These are phyloP conservation scores for Cairina moschata DNA, from an alignment of 2,113 vertebrate genomes.

Conservation along the genomic window DNA sequence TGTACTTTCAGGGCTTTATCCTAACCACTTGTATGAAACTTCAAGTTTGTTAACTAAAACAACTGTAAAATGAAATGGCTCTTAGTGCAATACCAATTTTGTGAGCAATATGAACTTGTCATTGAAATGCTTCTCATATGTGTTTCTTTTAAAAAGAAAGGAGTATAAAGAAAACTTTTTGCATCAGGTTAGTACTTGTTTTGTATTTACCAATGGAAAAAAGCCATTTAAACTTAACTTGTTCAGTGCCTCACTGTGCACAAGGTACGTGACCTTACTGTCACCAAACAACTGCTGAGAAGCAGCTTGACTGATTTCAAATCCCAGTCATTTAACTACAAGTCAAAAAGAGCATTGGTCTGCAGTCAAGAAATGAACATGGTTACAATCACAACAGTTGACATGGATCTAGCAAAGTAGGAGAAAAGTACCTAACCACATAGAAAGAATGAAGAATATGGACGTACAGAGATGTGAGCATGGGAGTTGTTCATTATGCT, in stretches of 20 bases:
- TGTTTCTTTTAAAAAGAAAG: not conserved
- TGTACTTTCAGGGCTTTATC: not conserved
- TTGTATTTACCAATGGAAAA: not conserved
- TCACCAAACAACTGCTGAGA: not conserved
- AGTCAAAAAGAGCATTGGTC: not conserved
- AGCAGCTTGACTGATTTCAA: slow-evolving; percentile 12
- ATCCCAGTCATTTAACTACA: not conserved
- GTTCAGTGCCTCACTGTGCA: not conserved
- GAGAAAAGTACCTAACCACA: not conserved
- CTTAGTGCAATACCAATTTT: not conserved
- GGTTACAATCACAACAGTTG: not conserved
- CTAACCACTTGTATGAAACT: not conserved
- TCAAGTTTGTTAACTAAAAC: not conserved
- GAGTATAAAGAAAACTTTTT: not conserved
- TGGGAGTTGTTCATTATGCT: not conserved
- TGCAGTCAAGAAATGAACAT: not conserved
- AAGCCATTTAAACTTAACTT: not conserved
- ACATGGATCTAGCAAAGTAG: not conserved
- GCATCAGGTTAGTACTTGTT: not conserved
- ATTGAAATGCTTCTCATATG: not conserved
- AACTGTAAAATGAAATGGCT: not conserved
- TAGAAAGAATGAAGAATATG: not conserved
- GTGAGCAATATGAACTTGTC: not conserved
- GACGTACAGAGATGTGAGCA: not conserved
- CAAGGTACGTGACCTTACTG: not conserved